Base-by-base conservation (phyloP, 2,113 vertebrate genomes). In the Isurus oxyrinchus region DNA sequence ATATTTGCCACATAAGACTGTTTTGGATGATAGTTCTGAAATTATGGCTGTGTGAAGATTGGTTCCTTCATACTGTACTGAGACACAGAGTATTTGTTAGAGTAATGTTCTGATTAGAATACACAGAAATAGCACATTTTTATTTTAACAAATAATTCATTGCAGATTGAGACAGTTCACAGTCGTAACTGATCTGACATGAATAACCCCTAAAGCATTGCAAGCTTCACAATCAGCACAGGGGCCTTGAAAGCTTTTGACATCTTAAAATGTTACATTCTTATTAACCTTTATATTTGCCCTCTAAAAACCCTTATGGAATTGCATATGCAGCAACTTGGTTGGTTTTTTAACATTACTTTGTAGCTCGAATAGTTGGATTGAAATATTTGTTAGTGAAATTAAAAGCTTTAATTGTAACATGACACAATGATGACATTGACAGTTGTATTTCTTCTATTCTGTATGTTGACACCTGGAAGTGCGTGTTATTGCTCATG, bases 251-350 rank as follows among this genome's bases (percentile, higher is more conserved):
- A 59, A 35, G 6, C 97, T 97, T 97, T 96, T 97, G 98, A 98
- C 97, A 97, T 97, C 97, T 97, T 97, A 97, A 98, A 98, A 97
- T 98, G 97, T 98, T 98, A 97, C 97, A 97, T 98, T 97, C 98
- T 97, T 97, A 98, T 98, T 98, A 98, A 98, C 97, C 98, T 98
- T 98, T 98, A 97, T 97, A 98, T 98, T 98, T 98, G 97, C 96
- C 86, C 97, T 97, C 96, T 95, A 96, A 97, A 97, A 97, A 98
- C 97, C 97, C 97, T 97, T 97, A 97, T 98, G 97, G 98, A 97
- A 98, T 97, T 97, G 97, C 97, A 97, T 98, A 97, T 97, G 97
- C 97, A 97, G 96, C 97, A 97, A 98, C 98, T 98, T 98, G 98
- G 97, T 97, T 97, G 98, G 97, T 96, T 97, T 97, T 97, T 0